Percentiles rank a stretch among this genome's conserved stretches.
Evolutionary conservation across 1,140 invertebrate genomes (phyloP).

Genomic region (Rhagoletis zephyria): DNA sequence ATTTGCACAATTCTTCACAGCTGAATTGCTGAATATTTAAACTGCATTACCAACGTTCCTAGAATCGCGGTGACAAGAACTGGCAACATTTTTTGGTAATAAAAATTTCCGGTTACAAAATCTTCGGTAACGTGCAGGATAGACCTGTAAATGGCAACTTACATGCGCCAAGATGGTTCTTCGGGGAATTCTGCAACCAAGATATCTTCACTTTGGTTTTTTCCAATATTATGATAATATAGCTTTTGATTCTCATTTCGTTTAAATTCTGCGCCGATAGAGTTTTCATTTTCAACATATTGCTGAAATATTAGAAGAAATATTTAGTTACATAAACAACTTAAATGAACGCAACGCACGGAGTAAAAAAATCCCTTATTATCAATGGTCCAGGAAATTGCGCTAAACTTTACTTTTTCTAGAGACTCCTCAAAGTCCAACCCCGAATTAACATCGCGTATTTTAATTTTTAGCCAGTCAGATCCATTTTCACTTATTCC

Average conservation of each 20-base stretch:
- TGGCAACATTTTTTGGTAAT: no score
- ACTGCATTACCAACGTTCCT: no score
- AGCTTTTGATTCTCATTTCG: slow-evolving; percentile 92
- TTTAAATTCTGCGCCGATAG: slow-evolving; percentile 92
- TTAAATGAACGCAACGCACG: slow-evolving; percentile 75
- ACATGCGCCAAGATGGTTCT: slow-evolving; percentile 93
- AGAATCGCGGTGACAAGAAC: no score
- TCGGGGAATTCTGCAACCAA: slow-evolving; percentile 92
- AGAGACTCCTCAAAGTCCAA: slow-evolving; percentile 91
- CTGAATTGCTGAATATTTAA: no score
- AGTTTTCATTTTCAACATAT: slow-evolving; percentile 83
- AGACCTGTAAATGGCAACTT: slow-evolving; percentile 69
- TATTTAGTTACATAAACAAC: not conserved
- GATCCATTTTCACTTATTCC: slow-evolving; percentile 92
- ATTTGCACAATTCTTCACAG: no score
- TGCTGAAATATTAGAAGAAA: slow-evolving; percentile 57
- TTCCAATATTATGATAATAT: slow-evolving; percentile 92
- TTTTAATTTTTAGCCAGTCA: slow-evolving; percentile 94
- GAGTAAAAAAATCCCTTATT: slow-evolving; percentile 95
- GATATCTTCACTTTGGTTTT: slow-evolving; percentile 90
- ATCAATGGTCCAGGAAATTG: slow-evolving; percentile 95
- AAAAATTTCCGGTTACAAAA: no score
- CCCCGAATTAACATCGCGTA: slow-evolving; percentile 84
- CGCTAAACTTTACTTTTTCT: slow-evolving; percentile 92
- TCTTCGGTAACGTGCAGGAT: no score